These are phyloP conservation scores for Scaptomyza pallida DNA, from an alignment of 1,140 invertebrate species.

Conservation along the genomic window DNA sequence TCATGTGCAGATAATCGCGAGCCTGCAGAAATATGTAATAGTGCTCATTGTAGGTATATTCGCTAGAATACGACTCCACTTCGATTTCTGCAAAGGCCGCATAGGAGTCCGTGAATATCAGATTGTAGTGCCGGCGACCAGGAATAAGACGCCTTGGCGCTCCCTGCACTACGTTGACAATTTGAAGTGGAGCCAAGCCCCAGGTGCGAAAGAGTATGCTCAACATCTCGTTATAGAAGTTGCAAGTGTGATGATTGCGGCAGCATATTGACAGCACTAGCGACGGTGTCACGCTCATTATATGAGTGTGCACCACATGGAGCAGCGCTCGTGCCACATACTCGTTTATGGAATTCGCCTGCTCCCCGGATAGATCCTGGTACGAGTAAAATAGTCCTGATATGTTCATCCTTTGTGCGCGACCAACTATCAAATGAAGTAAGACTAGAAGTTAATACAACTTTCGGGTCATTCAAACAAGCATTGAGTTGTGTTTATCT, in stretches of 20 bases:
- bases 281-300: constrained; percentile 57
- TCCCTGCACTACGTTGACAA: constrained; percentile 53
- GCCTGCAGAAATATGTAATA: constrained; percentile 78
- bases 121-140: constrained; percentile 57
- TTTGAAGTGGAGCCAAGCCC: constrained; percentile 63
- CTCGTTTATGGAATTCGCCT: constrained; percentile 62
- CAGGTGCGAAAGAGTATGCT: constrained; percentile 58
- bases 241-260: constrained; percentile 60
- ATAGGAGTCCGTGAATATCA: constrained; percentile 73
- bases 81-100: constrained; percentile 64
- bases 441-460: no score
- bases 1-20: constrained; percentile 43
- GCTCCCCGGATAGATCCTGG: constrained; percentile 60
- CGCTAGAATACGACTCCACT: constrained; percentile 47
- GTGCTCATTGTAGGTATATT: constrained; percentile 71
- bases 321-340: constrained; percentile 64
- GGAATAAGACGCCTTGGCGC: constrained; percentile 19
- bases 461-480: no score
- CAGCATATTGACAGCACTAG: constrained; percentile 67
- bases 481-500: constrained; percentile 2
- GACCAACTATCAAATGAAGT: constrained; percentile 7
- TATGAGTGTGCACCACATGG: constrained; percentile 64
- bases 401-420: constrained; percentile 58
- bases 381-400: constrained; percentile 50
- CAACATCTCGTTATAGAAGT: constrained; percentile 76